These are phyloP conservation scores for Beris morrisii DNA, from an alignment of 2,888 invertebrate genomes.

Conservation along the genomic window DNA sequence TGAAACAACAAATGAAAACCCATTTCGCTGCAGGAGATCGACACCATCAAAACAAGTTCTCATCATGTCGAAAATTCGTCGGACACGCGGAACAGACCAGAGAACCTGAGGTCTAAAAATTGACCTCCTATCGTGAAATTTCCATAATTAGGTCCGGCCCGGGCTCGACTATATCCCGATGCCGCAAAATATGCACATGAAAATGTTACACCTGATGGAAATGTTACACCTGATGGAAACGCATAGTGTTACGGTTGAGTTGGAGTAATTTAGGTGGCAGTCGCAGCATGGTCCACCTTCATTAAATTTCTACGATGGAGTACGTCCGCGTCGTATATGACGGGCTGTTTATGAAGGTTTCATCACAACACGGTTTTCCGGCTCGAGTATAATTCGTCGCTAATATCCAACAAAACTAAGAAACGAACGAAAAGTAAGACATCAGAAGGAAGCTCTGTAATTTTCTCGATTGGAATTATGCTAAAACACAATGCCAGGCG, in stretches of 20 bases:
- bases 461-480: constrained; percentile 24
- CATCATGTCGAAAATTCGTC: background rate
- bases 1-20: constrained; percentile 23
- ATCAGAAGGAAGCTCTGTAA: background rate
- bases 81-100: background rate
- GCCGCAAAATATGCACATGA: constrained; percentile 8
- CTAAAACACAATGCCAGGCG: constrained; percentile 5
- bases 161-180: constrained; percentile 5
- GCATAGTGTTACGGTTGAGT: constrained; percentile 21
- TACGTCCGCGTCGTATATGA: no score
- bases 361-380: no score
- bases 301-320: constrained; percentile 5
- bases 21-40: constrained; percentile 30
- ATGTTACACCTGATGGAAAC: constrained; percentile 13
- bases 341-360: no score
- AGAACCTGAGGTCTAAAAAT: constrained; percentile 1
- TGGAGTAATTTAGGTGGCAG: constrained; percentile 13
- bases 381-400: no score
- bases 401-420: no score
- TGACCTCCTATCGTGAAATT: constrained; percentile 32
- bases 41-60: constrained; percentile 29
- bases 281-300: constrained; percentile 22
- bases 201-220: constrained; percentile 10
- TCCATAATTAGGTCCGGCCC: constrained; percentile 29
- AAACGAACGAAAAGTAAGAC: background rate